phyloP scores from a whole-genome alignment of 2,113 vertebrate genomes.

The Psammodynastes pulverulentus region DNA sequence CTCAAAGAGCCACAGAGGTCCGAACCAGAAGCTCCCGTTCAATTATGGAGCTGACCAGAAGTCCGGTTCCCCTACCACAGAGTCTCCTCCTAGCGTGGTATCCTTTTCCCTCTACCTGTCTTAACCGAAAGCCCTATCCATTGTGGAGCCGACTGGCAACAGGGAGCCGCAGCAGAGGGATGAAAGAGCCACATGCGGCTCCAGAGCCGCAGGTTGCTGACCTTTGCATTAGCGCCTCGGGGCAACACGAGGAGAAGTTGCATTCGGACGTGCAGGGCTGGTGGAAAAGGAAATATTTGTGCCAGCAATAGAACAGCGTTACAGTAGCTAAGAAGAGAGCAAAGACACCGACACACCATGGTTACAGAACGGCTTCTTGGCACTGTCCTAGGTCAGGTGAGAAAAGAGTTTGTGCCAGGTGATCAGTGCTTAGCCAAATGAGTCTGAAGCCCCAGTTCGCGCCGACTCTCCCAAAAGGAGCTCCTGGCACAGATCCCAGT shows the following conservation, averaged over 20 bases:
- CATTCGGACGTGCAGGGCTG: not conserved
- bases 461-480: not conserved
- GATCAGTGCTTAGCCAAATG: not conserved
- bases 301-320: not conserved
- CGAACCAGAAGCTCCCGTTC: too few species aligned
- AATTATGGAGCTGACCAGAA: too few species aligned
- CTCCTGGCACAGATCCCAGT: not conserved
- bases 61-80: too few species aligned
- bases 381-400: rapidly evolving
- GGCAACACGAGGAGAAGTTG: not conserved
- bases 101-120: too few species aligned
- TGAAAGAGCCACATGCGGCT: too few species aligned
- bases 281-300: not conserved
- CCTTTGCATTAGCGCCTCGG: too few species aligned
- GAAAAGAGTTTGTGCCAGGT: not conserved
- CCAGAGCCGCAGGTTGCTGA: too few species aligned
- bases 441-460: not conserved
- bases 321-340: not conserved
- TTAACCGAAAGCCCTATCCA: too few species aligned
- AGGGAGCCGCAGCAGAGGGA: too few species aligned
- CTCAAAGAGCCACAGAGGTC: too few species aligned
- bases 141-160: too few species aligned
- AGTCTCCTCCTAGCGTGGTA: too few species aligned
- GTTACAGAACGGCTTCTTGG: not conserved
- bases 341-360: not conserved